Evolutionary conservation across 2,888 invertebrate species (phyloP), one percentile per base, ranked within the genome.

Genomic region (Sceliomorpha sp.): DNA sequence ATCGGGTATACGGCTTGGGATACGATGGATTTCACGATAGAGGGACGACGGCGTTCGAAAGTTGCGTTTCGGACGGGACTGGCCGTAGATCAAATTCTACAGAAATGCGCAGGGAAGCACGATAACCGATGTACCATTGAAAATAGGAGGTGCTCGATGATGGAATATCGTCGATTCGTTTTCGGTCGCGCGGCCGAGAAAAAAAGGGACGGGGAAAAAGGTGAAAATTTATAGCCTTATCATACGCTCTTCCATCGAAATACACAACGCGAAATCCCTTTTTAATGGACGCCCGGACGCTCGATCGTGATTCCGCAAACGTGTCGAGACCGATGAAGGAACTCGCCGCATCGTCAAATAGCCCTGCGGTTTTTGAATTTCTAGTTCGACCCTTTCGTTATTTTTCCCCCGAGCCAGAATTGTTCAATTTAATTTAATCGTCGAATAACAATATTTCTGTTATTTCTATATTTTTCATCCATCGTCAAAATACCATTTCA

Each of bases 51-150:
- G 20, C 47, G 40, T 50, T 60, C 50, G 55, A 59, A 56, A 56
- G 60, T 70, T 66, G 59, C 70, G 51, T 60, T 70, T 64, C 56
- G 44, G 24, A 32, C 50, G 59, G 63, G 50, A 60, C 64, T 59
- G 56, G 51, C 31, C 64, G 56, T 70, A 64, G 56, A 70, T 70
- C 64, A 70, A 60, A 64, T 56, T 51, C 50, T 32, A 32, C 55
- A 55, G 60, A 60, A 56, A 70, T 47, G 63, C 40, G 34, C 53
- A 45, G 69, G 47, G 48, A 64, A 64, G 60, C 56, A 39, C 64
- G 70, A 66, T 70, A 66, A 70, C 64, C 60, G 70, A 45, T 70
- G 62, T 48, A 59, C 56, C 51, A 56, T 40, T 64, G 70, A 70
- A 64, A 64, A 59, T 56, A 50, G 59, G 60, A 58, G 64, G 55